phyloP scores from a whole-genome alignment of 2,113 vertebrate species.

The Donacobius atricapilla region DNA sequence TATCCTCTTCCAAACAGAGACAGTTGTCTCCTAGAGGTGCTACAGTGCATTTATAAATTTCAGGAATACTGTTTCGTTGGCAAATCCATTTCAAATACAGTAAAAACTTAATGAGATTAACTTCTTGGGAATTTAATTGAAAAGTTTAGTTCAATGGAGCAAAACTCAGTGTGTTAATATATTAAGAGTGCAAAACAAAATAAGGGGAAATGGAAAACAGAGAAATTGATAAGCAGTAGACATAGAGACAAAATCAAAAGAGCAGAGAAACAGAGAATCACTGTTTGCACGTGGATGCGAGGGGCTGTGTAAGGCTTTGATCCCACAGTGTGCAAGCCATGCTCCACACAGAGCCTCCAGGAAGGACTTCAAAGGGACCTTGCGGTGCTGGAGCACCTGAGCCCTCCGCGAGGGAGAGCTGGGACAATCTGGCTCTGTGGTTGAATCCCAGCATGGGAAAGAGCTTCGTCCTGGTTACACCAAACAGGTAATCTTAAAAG shows the following conservation, averaged over 20 bases:
- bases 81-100: constrained; percentile 41
- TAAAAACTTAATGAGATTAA: constrained; percentile 16
- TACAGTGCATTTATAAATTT: constrained; percentile 1
- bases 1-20: constrained; percentile 18
- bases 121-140: background rate
- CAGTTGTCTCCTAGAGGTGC: background rate
- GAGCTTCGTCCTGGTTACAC: background rate
- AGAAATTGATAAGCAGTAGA: background rate
- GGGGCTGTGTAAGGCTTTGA: background rate
- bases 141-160: background rate
- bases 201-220: background rate
- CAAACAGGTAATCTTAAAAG: background rate
- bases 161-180: background rate
- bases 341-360: background rate
- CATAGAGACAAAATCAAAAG: background rate
- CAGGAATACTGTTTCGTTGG: background rate
- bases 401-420: rapidly evolving
- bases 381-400: background rate
- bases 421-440: rapidly evolving
- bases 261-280: background rate
- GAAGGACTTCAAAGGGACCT: background rate
- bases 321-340: background rate
- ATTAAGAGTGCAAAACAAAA: background rate
- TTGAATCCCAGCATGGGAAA: background rate
- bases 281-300: background rate